Conservation (phyloP, 2,113 vertebrate genomes). For the Pelecanoides urinatrix region DNA sequence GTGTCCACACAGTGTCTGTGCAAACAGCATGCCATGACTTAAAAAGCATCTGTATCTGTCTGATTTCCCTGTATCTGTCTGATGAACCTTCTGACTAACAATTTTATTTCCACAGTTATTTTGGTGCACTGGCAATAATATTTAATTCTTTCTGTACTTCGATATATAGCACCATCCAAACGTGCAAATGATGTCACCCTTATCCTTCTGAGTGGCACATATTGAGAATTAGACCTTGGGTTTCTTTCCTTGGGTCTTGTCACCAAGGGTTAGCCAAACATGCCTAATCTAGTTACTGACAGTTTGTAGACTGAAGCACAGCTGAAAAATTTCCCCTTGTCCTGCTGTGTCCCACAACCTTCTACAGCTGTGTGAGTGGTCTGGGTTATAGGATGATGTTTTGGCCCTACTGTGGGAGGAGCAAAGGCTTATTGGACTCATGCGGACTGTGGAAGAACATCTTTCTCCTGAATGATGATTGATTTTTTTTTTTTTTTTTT, state of each 20-base stretch:
- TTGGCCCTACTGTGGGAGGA: not conserved
- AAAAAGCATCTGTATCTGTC: not conserved
- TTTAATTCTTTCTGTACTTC: not conserved
- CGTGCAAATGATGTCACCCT: not conserved
- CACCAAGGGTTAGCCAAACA: not conserved
- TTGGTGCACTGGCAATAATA: not conserved
- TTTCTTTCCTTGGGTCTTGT: not conserved
- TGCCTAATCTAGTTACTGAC: not conserved
- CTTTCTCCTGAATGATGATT: not conserved
- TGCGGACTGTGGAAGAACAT: not conserved
- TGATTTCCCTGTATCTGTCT: not conserved
- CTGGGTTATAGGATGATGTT: not conserved
- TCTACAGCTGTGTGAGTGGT: not conserved
- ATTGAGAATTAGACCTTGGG: not conserved
- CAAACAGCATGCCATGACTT: not conserved
- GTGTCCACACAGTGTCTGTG: no score
- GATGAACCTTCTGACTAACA: not conserved
- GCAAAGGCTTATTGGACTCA: not conserved
- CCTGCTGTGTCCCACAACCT: not conserved
- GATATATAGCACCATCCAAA: not conserved
- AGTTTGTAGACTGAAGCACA: not conserved
- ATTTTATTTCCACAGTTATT: not conserved
- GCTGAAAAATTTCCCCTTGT: not conserved
- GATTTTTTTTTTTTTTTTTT: not conserved
- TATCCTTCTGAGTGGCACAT: not conserved